A percentile compares a stretch with the other conserved stretches of the same genome.
phyloP scores from a whole-genome alignment of 35 echinoderm and acorn worm genomes.

The Ophiothrix spiculata region DNA sequence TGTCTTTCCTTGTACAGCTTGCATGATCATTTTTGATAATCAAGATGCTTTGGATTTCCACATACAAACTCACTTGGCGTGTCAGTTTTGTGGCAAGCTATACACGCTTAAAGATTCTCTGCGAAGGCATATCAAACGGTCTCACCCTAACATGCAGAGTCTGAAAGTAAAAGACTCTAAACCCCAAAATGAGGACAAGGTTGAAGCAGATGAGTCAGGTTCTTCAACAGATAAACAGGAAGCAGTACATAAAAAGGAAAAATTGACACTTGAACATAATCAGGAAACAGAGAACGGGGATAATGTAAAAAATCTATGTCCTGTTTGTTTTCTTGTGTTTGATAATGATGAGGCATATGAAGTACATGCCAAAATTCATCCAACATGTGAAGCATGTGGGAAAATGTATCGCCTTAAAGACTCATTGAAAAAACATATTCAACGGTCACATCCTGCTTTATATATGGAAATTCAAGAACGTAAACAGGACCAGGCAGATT shows the following conservation, averaged over 20 bases:
- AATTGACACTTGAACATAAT: no score
- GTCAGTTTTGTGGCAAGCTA: neutral
- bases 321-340: neutral
- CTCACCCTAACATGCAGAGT: no score
- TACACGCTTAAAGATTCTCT: neutral
- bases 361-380: neutral
- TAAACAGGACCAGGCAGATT: no score
- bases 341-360: neutral
- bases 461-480: no score
- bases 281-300: no score
- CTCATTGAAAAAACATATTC: neutral
- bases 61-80: neutral
- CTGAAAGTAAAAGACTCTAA: no score
- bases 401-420: slow-evolving; percentile 2
- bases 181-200: no score
- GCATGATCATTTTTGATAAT: neutral
- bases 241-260: no score
- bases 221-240: no score
- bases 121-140: neutral
- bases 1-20: neutral
- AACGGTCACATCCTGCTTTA: no score
- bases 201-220: no score
- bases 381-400: neutral
- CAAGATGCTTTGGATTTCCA: neutral
- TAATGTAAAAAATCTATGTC: neutral